phyloP scores from a whole-genome alignment of 1,140 invertebrate species.

The Calliopsis andreniformis region DNA sequence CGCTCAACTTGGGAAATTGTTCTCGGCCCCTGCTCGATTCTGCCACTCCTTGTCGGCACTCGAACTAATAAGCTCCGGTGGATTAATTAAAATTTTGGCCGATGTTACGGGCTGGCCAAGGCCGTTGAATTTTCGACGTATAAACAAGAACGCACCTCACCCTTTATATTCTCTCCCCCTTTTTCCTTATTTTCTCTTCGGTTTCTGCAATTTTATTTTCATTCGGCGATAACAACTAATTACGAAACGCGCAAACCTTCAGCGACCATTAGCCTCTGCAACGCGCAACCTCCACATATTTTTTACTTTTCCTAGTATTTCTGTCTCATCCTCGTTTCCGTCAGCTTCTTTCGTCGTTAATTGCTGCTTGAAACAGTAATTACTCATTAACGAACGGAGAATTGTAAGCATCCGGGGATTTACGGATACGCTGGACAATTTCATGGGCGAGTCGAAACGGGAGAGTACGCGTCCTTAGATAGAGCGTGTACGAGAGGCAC shows the following conservation, averaged over 20 bases:
- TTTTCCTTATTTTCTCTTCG: neutral
- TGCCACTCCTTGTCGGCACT: slow-evolving; percentile 50
- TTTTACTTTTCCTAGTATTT: slow-evolving; percentile 21
- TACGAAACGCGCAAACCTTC: too few species aligned
- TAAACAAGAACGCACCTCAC: slow-evolving; percentile 45
- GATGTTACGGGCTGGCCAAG: slow-evolving; percentile 40
- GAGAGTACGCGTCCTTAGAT: neutral
- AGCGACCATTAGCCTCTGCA: too few species aligned
- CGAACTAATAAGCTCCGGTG: slow-evolving; percentile 68
- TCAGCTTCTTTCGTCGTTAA: slow-evolving; percentile 6
- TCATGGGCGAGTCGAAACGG: slow-evolving; percentile 10
- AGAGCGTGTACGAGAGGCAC: neutral
- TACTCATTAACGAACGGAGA: slow-evolving; percentile 46
- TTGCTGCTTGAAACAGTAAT: slow-evolving; percentile 40
- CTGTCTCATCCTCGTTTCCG: neutral
- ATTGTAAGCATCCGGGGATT: slow-evolving; percentile 34
- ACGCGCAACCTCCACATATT: too few species aligned
- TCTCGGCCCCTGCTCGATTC: slow-evolving; percentile 43
- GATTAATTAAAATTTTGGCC: slow-evolving; percentile 71
- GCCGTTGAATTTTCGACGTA: slow-evolving; percentile 38
- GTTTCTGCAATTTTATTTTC: neutral
- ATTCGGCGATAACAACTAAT: slow-evolving; percentile 12
- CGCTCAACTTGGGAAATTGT: slow-evolving; percentile 56
- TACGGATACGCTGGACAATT: slow-evolving; percentile 27
- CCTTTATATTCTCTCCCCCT: too few species aligned